phyloP scores from a whole-genome alignment of 2,797 vertebrate genomes.

The Sebastes hopkinsi region DNA sequence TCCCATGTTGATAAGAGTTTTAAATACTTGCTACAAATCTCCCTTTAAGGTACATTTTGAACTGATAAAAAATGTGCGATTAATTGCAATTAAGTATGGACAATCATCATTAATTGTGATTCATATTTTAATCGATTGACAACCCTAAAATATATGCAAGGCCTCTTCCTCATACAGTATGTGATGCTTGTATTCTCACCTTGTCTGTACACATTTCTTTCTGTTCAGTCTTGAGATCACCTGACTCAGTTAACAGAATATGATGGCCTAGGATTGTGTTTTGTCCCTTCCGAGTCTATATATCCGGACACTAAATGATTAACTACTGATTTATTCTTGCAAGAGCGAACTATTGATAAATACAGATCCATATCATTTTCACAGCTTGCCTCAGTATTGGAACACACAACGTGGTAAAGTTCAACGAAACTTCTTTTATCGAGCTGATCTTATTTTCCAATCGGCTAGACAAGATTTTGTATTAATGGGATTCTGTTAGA shows the following conservation, averaged over 20 bases:
- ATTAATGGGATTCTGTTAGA: conserved; percentile 39
- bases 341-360: conserved; percentile 29
- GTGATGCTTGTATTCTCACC: background rate
- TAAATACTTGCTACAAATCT: too few relatives aligned
- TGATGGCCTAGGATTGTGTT: background rate
- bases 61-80: too few relatives aligned
- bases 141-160: too few relatives aligned
- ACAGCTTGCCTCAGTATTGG: background rate
- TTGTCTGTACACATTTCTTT: background rate
- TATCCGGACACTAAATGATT: conserved; percentile 8
- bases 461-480: background rate
- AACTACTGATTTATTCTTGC: conserved; percentile 36
- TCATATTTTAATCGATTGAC: too few relatives aligned
- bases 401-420: conserved; percentile 1
- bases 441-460: conserved; percentile 21
- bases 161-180: background rate
- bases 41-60: too few relatives aligned
- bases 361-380: conserved; percentile 28
- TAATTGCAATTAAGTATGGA: too few relatives aligned
- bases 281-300: conserved; percentile 2
- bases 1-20: too few relatives aligned
- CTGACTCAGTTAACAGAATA: background rate
- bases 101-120: too few relatives aligned
- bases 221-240: background rate
- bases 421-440: conserved; percentile 16